Conservation (phyloP, 2,113 vertebrate genomes). For the Pyxicephalus adspersus region DNA sequence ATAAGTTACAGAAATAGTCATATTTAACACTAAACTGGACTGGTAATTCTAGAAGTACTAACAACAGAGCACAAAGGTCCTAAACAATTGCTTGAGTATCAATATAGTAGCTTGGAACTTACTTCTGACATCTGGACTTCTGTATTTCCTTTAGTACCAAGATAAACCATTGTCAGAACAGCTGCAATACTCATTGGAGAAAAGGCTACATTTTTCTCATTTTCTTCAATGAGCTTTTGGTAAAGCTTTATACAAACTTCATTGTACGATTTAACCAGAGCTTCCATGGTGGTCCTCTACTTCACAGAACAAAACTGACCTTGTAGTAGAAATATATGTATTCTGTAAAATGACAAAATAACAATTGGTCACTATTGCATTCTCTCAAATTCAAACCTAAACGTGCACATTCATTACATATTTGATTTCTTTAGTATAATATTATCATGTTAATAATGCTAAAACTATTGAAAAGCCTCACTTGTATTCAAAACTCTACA, state of each 20-base stretch:
- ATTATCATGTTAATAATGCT: background rate
- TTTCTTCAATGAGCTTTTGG: slow-evolving; percentile 69
- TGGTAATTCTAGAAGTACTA: no score
- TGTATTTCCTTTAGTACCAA: slow-evolving; percentile 82
- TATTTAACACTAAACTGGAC: no score
- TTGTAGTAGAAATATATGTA: background rate
- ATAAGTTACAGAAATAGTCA: no score
- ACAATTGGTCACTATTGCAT: no score
- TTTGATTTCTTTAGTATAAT: background rate
- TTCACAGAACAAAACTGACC: background rate
- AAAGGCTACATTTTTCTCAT: slow-evolving; percentile 77
- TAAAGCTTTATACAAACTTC: slow-evolving; percentile 81
- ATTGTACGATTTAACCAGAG: slow-evolving; percentile 75
- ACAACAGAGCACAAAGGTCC: no score
- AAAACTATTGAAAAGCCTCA: background rate
- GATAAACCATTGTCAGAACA: slow-evolving; percentile 80
- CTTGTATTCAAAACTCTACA: background rate
- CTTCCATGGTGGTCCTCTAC: slow-evolving; percentile 74
- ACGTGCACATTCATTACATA: no score
- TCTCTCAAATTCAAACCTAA: no score
- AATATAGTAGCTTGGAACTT: slow-evolving; percentile 41
- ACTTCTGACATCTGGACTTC: slow-evolving; percentile 87
- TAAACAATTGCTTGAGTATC: no score
- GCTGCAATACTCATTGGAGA: slow-evolving; percentile 86
- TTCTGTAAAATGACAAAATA: background rate